phyloP scores from a whole-genome alignment of 2,888 invertebrate genomes.

The Dryomyza anilis region DNA sequence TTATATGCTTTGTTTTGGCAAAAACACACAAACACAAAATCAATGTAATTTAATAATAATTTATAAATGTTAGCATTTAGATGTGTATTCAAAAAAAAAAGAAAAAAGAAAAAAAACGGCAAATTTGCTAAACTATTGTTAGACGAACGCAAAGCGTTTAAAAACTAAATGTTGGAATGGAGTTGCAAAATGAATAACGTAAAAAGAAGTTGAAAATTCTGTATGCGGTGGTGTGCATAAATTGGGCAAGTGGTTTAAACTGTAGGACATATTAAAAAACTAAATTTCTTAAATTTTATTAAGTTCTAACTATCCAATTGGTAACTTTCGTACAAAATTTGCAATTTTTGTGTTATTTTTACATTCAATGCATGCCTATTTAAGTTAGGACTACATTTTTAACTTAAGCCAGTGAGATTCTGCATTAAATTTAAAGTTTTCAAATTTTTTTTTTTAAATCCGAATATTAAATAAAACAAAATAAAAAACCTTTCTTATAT shows the following conservation, averaged over 20 bases:
- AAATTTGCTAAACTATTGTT: slow-evolving; percentile 4
- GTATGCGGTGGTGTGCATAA: neutral
- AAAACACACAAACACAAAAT: neutral
- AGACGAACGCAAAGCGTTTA: slow-evolving; percentile 21
- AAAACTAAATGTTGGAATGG: neutral
- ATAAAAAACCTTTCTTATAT: too few relatives aligned
- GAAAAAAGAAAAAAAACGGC: neutral
- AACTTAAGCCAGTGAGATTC: too few relatives aligned
- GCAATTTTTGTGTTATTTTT: too few relatives aligned
- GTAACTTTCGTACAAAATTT: too few relatives aligned
- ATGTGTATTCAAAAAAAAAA: neutral
- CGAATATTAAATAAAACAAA: neutral
- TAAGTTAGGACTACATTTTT: too few relatives aligned
- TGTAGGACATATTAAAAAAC: too few relatives aligned
- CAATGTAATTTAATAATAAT: slow-evolving; percentile 14
- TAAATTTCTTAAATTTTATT: too few relatives aligned
- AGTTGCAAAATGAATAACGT: too few relatives aligned
- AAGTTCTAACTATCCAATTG: too few relatives aligned
- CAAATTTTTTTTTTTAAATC: neutral
- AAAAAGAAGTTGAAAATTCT: neutral
- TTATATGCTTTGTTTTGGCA: neutral
- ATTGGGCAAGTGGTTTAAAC: too few relatives aligned
- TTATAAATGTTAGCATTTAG: slow-evolving; percentile 14
- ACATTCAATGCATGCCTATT: too few relatives aligned
- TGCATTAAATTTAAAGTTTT: neutral